Evolutionary conservation across 2,888 invertebrate genomes (phyloP).

Genomic region (Drosophila paramelanica): DNA sequence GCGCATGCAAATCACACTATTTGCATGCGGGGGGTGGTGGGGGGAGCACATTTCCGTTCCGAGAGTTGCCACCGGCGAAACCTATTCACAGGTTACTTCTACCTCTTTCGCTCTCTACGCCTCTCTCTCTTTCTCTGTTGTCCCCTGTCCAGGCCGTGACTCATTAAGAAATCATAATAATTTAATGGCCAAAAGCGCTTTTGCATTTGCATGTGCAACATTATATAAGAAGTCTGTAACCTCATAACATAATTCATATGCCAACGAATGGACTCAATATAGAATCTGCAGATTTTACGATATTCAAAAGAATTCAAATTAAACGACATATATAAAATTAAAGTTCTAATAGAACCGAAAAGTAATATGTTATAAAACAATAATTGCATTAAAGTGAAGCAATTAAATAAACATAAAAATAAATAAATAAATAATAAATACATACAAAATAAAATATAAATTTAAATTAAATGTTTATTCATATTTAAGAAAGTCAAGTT

Average conservation of each 20-base stretch:
- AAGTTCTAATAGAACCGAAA: too few species aligned
- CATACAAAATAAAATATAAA: not conserved
- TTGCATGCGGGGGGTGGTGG: constrained; percentile 11
- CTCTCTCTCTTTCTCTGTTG: not conserved
- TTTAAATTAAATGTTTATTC: too few species aligned
- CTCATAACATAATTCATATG: constrained; percentile 22
- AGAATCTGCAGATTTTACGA: not conserved
- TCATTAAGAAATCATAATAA: constrained; percentile 37
- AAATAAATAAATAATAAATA: not conserved
- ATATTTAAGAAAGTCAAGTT: too few species aligned
- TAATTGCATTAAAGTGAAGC: too few species aligned
- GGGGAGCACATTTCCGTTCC: constrained; percentile 3
- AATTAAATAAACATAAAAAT: too few species aligned
- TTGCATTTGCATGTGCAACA: constrained; percentile 3
- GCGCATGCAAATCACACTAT: constrained; percentile 46
- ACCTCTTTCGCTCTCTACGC: not conserved
- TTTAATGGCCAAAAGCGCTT: constrained; percentile 27
- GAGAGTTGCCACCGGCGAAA: constrained; percentile 11
- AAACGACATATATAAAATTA: too few species aligned
- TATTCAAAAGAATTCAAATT: not conserved
- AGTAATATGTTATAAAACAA: too few species aligned
- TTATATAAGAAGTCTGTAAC: constrained; percentile 17
- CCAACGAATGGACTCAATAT: not conserved
- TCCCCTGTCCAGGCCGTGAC: constrained; percentile 33
- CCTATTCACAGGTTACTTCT: not conserved